Percentiles rank a stretch among this genome's conserved stretches.
Evolutionary conservation across 2,797 vertebrate genomes (phyloP).

Genomic region (Sphaeramia orbicularis): DNA sequence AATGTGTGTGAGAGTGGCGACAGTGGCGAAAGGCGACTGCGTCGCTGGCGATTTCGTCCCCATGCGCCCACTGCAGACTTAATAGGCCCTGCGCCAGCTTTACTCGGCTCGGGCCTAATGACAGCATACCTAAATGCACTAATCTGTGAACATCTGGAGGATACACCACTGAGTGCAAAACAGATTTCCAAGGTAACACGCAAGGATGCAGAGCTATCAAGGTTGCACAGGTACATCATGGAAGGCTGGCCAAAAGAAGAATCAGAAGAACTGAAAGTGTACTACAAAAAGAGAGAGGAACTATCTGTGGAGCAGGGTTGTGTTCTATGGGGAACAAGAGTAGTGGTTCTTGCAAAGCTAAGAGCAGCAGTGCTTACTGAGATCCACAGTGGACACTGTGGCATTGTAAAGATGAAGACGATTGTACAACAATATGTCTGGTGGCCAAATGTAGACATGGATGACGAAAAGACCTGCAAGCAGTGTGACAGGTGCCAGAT

Average conservation of each 20-base stretch:
- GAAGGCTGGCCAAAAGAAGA: constrained; percentile 25
- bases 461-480: constrained; percentile 17
- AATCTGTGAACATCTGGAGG: constrained; percentile 18
- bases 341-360: constrained; percentile 18
- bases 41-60: no score
- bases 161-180: constrained; percentile 10
- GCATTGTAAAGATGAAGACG: constrained; percentile 30
- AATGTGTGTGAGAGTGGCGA: no score
- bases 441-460: constrained; percentile 29
- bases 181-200: constrained; percentile 14
- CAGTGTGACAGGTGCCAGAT: constrained; percentile 28
- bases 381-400: constrained; percentile 18
- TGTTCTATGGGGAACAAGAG: constrained; percentile 35
- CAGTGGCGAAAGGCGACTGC: no score
- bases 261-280: constrained; percentile 12
- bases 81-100: no score
- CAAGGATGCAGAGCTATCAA: constrained; percentile 12
- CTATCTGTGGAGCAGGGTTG: constrained; percentile 20
- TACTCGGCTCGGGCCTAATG: no score
- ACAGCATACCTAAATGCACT: constrained; percentile 17
- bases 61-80: no score
- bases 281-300: constrained; percentile 10
- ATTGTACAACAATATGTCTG: constrained; percentile 25
- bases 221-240: constrained; percentile 31
- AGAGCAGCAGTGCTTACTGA: constrained; percentile 19